These are phyloP conservation scores for Helicolenus hilgendorfi DNA, from an alignment of 2,797 vertebrate species.

Conservation along the genomic window DNA sequence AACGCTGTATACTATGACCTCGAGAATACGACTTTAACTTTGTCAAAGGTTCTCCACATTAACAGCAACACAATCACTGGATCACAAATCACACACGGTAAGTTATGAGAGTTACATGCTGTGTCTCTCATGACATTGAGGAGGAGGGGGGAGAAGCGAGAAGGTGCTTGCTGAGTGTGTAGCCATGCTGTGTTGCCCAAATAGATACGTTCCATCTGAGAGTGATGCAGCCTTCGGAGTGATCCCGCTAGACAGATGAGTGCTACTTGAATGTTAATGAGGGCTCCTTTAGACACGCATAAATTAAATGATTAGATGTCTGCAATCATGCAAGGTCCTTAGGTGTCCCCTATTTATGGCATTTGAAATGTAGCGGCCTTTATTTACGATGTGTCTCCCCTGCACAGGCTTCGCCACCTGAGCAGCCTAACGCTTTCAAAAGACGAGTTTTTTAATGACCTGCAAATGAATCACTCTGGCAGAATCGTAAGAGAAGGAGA, in stretches of 20 bases:
- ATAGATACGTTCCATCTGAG: conserved; percentile 85
- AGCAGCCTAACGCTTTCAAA: conserved; percentile 83
- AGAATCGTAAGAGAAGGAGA: conserved; percentile 73
- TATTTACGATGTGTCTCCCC: conserved; percentile 84
- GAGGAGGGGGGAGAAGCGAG: conserved; percentile 42
- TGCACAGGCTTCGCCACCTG: conserved; percentile 80
- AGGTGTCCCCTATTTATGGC: conserved; percentile 89
- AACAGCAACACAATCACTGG: conserved; percentile 83
- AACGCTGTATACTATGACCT: conserved; percentile 55
- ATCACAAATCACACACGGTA: conserved; percentile 83
- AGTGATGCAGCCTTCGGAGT: conserved; percentile 86
- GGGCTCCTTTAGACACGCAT: conserved; percentile 89
- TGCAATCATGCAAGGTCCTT: conserved; percentile 88
- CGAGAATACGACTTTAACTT: conserved; percentile 84
- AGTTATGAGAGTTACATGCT: conserved; percentile 78
- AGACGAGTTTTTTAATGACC: conserved; percentile 86
- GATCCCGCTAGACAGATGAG: conserved; percentile 87
- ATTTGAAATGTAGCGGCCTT: conserved; percentile 88
- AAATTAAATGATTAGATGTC: conserved; percentile 90
- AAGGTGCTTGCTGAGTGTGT: conserved; percentile 73
- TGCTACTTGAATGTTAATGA: conserved; percentile 92
- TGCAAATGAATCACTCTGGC: conserved; percentile 86
- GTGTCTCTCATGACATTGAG: conserved; percentile 85
- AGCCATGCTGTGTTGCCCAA: conserved; percentile 82
- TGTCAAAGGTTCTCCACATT: conserved; percentile 74